These are phyloP conservation scores for Chionis minor DNA, from an alignment of 2,113 vertebrate genomes.

Conservation along the genomic window DNA sequence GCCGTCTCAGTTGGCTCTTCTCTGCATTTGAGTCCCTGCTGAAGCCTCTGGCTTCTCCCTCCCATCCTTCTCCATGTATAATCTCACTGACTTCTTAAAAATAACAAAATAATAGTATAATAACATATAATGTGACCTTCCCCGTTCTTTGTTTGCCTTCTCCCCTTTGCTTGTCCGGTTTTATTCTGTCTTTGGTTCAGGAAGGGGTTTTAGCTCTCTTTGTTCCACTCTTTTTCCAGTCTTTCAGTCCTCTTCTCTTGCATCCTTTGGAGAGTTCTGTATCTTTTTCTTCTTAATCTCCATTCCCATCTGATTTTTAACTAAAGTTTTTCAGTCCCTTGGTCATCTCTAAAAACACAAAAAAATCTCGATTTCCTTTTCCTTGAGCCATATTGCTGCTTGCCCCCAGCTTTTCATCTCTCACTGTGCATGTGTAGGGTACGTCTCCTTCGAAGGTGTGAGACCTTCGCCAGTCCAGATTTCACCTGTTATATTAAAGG, in stretches of 20 bases:
- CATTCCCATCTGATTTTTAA: not conserved
- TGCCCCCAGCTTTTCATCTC: not conserved
- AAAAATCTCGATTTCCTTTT: not conserved
- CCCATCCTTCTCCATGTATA: not conserved
- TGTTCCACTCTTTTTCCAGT: not conserved
- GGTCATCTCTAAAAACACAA: not conserved
- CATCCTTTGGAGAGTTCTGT: not conserved
- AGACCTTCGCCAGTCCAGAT: not conserved
- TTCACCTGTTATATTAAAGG: not conserved
- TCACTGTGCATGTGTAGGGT: accelerated
- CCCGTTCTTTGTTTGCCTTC: not conserved
- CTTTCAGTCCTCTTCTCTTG: not conserved
- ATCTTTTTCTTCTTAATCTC: not conserved
- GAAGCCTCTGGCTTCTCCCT: not conserved
- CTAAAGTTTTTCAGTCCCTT: not conserved
- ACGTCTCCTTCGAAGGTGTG: accelerated
- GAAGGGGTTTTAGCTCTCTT: not conserved
- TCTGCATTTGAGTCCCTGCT: not conserved
- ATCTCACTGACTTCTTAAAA: not conserved
- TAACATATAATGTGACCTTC: not conserved
- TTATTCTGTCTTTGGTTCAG: not conserved
- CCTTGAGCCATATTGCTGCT: not conserved
- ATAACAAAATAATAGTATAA: not conserved
- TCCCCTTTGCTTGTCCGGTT: not conserved
- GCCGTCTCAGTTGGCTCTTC: not conserved